phyloP scores from a whole-genome alignment of 2,888 invertebrate species.

The Acleris cristana region DNA sequence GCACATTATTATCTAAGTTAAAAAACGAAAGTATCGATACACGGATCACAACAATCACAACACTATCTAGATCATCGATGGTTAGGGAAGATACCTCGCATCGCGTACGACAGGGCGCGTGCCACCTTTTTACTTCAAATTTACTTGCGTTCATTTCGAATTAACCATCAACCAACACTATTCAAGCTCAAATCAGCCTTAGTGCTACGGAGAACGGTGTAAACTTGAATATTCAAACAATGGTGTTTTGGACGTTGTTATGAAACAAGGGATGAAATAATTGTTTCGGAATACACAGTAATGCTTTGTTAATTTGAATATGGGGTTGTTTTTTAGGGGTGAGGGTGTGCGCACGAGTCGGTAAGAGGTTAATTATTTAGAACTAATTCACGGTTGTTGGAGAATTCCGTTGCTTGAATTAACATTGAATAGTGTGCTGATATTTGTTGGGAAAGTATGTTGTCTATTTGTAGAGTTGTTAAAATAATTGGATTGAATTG shows the following conservation, averaged over 20 bases:
- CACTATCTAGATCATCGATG: constrained; percentile 69
- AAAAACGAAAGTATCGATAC: constrained; percentile 22
- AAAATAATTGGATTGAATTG: constrained; percentile 1
- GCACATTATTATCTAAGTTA: no score
- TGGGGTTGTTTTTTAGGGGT: constrained; percentile 57
- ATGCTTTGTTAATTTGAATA: constrained; percentile 83
- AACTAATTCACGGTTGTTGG: constrained; percentile 73
- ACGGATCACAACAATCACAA: constrained; percentile 38
- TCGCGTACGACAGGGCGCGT: constrained; percentile 75
- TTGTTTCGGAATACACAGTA: constrained; percentile 75
- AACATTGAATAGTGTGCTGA: constrained; percentile 45
- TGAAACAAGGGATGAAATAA: constrained; percentile 65
- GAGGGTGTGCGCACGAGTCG: constrained; percentile 78
- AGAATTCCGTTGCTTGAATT: constrained; percentile 67
- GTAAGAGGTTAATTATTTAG: constrained; percentile 80
- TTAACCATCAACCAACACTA: constrained; percentile 44
- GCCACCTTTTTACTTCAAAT: constrained; percentile 80
- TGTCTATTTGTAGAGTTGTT: neutral
- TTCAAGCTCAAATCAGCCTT: constrained; percentile 42
- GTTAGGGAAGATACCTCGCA: constrained; percentile 74
- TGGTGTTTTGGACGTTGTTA: constrained; percentile 49
- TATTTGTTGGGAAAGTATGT: neutral
- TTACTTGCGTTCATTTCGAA: constrained; percentile 66
- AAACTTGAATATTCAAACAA: constrained; percentile 24
- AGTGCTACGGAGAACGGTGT: neutral